These are phyloP conservation scores for Streptopelia turtur DNA, from an alignment of 2,797 vertebrate genomes.

Conservation along the genomic window DNA sequence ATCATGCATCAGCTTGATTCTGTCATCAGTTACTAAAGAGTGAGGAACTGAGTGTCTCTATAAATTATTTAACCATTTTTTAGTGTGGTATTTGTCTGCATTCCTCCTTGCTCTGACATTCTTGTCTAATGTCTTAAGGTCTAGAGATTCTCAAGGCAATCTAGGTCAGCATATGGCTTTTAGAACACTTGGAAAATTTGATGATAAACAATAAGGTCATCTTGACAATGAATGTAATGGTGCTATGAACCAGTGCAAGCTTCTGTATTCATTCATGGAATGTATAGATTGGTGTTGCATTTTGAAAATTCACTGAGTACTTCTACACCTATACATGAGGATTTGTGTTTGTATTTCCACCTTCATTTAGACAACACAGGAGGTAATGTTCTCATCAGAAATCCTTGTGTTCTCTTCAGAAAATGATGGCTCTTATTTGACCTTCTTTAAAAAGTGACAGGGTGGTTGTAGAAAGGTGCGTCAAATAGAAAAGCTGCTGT, in stretches of 20 bases:
- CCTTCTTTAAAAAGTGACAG: not conserved
- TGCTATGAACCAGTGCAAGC: not conserved
- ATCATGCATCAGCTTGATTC: not conserved
- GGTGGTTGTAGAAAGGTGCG: not conserved
- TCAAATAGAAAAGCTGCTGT: not conserved
- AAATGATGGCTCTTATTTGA: not conserved
- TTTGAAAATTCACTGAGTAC: not conserved
- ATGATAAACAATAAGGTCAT: not conserved
- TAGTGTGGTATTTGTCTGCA: not conserved
- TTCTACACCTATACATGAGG: not conserved
- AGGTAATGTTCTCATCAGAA: not conserved
- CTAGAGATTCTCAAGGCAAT: constrained; percentile 6
- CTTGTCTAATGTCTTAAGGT: not conserved
- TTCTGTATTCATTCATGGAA: not conserved
- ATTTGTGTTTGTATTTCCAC: not conserved
- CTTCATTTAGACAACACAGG: not conserved
- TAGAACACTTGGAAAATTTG: not conserved
- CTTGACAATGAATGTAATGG: not conserved
- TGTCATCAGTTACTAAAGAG: not conserved
- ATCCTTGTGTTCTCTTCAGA: not conserved
- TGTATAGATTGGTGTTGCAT: not conserved
- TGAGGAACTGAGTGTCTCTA: not conserved
- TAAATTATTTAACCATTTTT: not conserved
- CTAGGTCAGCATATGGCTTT: constrained; percentile 9
- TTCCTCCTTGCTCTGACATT: not conserved